These are phyloP conservation scores for Protobothrops mucrosquamatus DNA, from an alignment of 2,113 vertebrate genomes.

Conservation along the genomic window DNA sequence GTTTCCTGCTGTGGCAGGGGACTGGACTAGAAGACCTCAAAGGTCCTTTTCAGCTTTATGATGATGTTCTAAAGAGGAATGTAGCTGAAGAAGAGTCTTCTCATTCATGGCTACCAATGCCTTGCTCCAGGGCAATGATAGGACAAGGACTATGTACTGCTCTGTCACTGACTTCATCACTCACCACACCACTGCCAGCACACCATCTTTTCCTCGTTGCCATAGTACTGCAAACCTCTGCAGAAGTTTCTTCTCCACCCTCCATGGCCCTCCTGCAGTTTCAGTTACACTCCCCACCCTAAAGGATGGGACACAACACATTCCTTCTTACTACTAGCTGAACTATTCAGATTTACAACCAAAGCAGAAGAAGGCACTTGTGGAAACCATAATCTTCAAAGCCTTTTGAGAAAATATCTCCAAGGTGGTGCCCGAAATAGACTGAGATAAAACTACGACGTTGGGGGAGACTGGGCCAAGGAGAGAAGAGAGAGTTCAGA, in stretches of 20 bases:
- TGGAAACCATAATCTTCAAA: neutral
- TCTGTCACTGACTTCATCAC: neutral
- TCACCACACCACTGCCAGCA: neutral
- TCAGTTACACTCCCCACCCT: neutral
- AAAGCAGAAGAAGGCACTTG: neutral
- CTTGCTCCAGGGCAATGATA: neutral
- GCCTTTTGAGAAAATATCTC: neutral
- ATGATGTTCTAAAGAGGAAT: neutral
- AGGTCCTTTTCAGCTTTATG: neutral
- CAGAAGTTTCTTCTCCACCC: neutral
- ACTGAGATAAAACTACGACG: neutral
- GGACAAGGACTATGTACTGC: neutral
- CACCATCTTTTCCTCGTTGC: neutral
- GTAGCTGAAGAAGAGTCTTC: neutral
- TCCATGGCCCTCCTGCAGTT: neutral
- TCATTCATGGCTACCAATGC: neutral
- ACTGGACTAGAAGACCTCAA: neutral
- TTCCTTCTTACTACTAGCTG: neutral
- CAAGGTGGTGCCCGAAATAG: neutral
- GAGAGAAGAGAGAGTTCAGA: neutral
- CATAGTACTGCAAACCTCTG: neutral
- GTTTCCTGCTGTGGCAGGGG: neutral
- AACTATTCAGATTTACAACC: neutral
- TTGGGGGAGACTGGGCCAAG: neutral
- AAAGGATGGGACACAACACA: neutral